Evolutionary conservation across 2,888 invertebrate species (phyloP).

Genomic region (Acanthosepion lycidas): DNA sequence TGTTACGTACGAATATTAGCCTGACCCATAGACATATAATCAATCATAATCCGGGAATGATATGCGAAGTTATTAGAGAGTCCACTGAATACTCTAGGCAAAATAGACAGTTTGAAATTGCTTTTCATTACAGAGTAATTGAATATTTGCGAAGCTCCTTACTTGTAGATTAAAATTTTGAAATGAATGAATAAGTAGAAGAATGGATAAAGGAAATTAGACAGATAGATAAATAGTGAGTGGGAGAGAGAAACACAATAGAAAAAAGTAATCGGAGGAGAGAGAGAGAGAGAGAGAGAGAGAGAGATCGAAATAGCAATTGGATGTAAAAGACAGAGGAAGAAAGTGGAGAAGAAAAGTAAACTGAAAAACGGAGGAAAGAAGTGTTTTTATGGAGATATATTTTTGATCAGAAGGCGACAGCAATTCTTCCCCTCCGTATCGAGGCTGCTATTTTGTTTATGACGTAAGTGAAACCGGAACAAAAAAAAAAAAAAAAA

Average conservation of each 20-base stretch:
- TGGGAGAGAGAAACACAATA: neutral
- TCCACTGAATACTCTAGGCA: slow-evolving; percentile 2
- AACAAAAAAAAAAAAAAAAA: neutral
- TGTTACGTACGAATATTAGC: neutral
- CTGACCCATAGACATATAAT: neutral
- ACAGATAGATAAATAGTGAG: neutral
- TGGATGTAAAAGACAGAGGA: neutral
- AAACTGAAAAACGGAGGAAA: neutral
- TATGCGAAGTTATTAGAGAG: neutral
- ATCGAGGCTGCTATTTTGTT: neutral
- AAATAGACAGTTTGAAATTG: neutral
- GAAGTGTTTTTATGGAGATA: neutral
- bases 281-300: neutral
- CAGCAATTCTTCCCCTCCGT: neutral
- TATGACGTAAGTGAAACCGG: slow-evolving; percentile 24
- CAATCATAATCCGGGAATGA: neutral
- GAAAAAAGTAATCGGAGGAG: neutral
- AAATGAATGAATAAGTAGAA: neutral
- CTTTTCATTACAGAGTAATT: neutral
- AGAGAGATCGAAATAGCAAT: neutral
- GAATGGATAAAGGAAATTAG: neutral
- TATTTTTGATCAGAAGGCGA: neutral
- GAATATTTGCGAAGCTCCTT: neutral
- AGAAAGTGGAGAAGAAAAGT: neutral
- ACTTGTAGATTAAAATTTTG: no score